phyloP scores from a whole-genome alignment of 2,797 vertebrate species.

The Ceryle rudis region DNA sequence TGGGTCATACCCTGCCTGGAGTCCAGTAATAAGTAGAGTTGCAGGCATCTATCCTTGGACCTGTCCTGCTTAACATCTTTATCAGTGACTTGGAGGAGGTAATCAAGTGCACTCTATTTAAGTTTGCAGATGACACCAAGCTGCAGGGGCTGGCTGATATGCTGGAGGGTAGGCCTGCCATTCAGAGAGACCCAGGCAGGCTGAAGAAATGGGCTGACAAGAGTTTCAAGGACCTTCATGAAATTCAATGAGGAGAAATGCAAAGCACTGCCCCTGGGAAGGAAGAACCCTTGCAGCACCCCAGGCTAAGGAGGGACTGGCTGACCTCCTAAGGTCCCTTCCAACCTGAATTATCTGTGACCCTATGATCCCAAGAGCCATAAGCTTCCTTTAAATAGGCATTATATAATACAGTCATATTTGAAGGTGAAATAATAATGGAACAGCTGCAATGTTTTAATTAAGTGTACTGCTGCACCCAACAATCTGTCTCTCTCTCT shows the following conservation, averaged over 20 bases:
- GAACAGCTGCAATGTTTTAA: conserved; percentile 6
- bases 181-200: not conserved
- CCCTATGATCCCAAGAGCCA: not conserved
- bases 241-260: not conserved
- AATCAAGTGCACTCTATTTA: not conserved
- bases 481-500: not conserved
- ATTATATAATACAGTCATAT: not conserved
- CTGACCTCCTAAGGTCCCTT: not conserved
- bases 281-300: not conserved
- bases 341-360: not conserved
- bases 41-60: not conserved
- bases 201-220: not conserved
- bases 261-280: not conserved
- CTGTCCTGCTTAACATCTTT: not conserved
- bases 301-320: not conserved
- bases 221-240: not conserved
- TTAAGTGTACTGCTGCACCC: not conserved
- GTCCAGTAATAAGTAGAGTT: not conserved
- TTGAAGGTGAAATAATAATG: conserved; percentile 19
- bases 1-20: not conserved
- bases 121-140: not conserved
- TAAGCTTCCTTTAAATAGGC: not conserved
- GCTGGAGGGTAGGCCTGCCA: not conserved
- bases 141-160: not conserved
- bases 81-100: not conserved